These are phyloP conservation scores for Galaxea fascicularis DNA, from an alignment of 92 coral and sea anemone genomes.

Conservation along the genomic window DNA sequence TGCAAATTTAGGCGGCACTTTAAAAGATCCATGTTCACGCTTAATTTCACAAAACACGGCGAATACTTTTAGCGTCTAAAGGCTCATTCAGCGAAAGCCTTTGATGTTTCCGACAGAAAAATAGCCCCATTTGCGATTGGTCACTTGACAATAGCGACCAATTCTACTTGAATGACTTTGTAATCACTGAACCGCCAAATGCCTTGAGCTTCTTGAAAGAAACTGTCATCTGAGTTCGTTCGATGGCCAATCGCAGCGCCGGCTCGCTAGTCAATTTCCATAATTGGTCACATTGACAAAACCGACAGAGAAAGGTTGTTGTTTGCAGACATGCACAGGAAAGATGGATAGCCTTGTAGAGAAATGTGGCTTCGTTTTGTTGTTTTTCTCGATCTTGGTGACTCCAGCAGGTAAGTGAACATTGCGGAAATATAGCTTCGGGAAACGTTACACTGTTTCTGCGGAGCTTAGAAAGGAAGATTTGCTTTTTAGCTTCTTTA, in stretches of 20 bases:
- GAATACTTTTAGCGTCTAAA: slow-evolving; percentile 28
- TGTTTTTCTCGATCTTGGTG: slow-evolving; percentile 23
- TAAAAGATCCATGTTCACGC: not conserved
- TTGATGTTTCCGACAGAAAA: slow-evolving; percentile 46
- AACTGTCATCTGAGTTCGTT: slow-evolving; percentile 46
- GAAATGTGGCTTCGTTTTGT: slow-evolving; percentile 16
- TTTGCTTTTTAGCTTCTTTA: slow-evolving; percentile 53
- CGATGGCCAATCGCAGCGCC: slow-evolving; percentile 34
- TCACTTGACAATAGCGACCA: slow-evolving; percentile 23
- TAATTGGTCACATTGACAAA: slow-evolving; percentile 52
- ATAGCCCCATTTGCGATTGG: slow-evolving; percentile 45
- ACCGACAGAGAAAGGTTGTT: slow-evolving; percentile 36
- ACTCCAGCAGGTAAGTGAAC: slow-evolving; percentile 52
- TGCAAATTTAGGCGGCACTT: slow-evolving; percentile 34
- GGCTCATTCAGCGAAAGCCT: slow-evolving; percentile 37
- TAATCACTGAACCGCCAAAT: slow-evolving; percentile 36
- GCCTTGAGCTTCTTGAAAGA: slow-evolving; percentile 12
- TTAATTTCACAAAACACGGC: slow-evolving; percentile 23
- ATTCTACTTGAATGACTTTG: slow-evolving; percentile 29
- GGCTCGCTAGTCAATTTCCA: slow-evolving; percentile 28
- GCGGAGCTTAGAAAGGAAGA: slow-evolving; percentile 21
- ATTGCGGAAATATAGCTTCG: slow-evolving; percentile 6
- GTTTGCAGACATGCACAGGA: slow-evolving; percentile 36
- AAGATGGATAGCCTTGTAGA: slow-evolving; percentile 23
- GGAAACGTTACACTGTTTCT: not conserved